Percentiles rank a stretch among this genome's conserved stretches.
Evolutionary conservation across 1,140 invertebrate genomes (phyloP).

Genomic region (Bombus ignitus): DNA sequence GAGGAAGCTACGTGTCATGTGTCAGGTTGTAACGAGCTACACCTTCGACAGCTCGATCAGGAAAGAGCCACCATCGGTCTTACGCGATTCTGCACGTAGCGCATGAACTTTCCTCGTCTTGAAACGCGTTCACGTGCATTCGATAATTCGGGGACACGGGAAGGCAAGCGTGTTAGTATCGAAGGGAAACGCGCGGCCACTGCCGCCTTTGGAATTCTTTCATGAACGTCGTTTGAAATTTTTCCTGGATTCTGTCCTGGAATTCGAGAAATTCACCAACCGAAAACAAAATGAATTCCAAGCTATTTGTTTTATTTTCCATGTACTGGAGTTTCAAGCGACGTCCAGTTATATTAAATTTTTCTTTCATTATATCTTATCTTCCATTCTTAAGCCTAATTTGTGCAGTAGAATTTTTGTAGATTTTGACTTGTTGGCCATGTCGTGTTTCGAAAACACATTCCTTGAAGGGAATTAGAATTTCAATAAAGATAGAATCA

Average conservation of each 20-base stretch:
- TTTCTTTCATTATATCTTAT: neutral
- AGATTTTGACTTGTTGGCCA: neutral
- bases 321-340: neutral
- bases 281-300: neutral
- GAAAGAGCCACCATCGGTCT: slow-evolving; percentile 30
- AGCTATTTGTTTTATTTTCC: neutral
- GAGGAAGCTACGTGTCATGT: slow-evolving; percentile 12
- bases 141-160: slow-evolving; percentile 30
- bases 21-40: slow-evolving; percentile 14
- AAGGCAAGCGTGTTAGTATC: neutral
- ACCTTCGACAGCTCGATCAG: slow-evolving; percentile 6
- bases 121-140: slow-evolving; percentile 34
- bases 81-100: slow-evolving; percentile 38
- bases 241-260: neutral
- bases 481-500: no score
- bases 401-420: neutral
- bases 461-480: no score
- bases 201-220: neutral
- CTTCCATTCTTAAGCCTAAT: neutral
- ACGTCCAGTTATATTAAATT: neutral
- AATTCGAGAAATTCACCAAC: no score
- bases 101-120: slow-evolving; percentile 41
- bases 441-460: no score
- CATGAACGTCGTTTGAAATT: neutral
- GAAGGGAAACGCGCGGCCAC: slow-evolving; percentile 16